Percentiles rank a stretch among this genome's conserved stretches.
These are phyloP conservation scores for Drosophila sordidula DNA, from an alignment of 2,888 invertebrate genomes.

Conservation along the genomic window DNA sequence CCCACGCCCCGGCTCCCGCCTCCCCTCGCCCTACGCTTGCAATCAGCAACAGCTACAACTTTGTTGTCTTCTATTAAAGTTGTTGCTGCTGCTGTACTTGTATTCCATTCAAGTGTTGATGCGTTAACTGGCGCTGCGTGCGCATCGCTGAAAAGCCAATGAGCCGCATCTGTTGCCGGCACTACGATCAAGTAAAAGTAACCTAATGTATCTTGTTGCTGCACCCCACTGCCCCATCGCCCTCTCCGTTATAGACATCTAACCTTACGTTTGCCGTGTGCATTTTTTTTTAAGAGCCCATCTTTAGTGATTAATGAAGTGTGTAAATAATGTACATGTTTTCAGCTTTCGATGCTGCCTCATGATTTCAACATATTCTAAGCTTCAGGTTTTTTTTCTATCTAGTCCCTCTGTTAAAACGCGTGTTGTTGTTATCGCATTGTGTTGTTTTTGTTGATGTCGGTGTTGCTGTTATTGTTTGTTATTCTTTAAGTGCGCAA, in stretches of 20 bases:
- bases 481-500: slow-evolving; percentile 51
- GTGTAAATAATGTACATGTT: slow-evolving; percentile 78
- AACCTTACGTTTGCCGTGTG: slow-evolving; percentile 43
- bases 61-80: slow-evolving; percentile 43
- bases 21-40: background rate
- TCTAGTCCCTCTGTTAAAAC: slow-evolving; percentile 14
- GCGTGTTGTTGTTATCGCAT: slow-evolving; percentile 28
- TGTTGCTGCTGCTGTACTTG: slow-evolving; percentile 35
- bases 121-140: slow-evolving; percentile 80
- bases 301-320: slow-evolving; percentile 79
- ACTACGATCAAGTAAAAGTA: slow-evolving; percentile 67
- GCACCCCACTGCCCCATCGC: background rate
- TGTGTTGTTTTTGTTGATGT: slow-evolving; percentile 27
- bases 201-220: slow-evolving; percentile 56
- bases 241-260: background rate
- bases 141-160: slow-evolving; percentile 78
- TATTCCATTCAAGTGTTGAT: slow-evolving; percentile 73
- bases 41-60: slow-evolving; percentile 41
- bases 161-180: slow-evolving; percentile 64
- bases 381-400: slow-evolving; percentile 28
- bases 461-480: slow-evolving; percentile 24
- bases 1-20: slow-evolving; percentile 22
- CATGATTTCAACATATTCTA: slow-evolving; percentile 76
- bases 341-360: slow-evolving; percentile 52
- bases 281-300: slow-evolving; percentile 57